phyloP scores from a whole-genome alignment of 2,797 vertebrate genomes.

The Mallotus villosus region DNA sequence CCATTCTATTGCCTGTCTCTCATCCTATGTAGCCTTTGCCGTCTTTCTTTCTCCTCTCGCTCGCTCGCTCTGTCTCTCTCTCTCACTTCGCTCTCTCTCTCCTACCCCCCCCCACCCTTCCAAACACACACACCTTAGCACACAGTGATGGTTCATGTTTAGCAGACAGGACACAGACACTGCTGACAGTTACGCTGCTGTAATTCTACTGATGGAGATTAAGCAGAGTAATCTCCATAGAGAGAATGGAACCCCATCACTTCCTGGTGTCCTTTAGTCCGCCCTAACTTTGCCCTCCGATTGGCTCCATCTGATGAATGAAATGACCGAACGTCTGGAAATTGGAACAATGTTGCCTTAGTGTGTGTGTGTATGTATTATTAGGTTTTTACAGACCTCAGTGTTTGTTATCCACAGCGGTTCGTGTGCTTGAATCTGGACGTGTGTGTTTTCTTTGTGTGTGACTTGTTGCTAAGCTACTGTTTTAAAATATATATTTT shows the following conservation, averaged over 20 bases:
- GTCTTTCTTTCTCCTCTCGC: not conserved
- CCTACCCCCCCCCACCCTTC: too few species aligned
- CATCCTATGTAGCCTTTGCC: too few species aligned
- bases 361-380: not conserved
- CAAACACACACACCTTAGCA: too few species aligned
- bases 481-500: constrained; percentile 41
- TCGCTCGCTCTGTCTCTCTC: too few species aligned
- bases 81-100: constrained; percentile 1
- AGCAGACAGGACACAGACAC: not conserved
- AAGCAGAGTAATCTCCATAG: not conserved
- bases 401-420: not conserved
- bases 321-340: constrained; percentile 21
- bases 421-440: constrained; percentile 1
- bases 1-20: too few species aligned
- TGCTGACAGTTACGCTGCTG: not conserved
- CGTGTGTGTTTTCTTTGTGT: not conserved
- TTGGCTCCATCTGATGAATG: constrained; percentile 32
- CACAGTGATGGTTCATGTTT: not conserved
- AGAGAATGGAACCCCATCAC: not conserved
- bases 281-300: constrained; percentile 15
- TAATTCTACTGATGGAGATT: constrained; percentile 5
- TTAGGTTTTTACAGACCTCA: not conserved
- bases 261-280: constrained; percentile 31
- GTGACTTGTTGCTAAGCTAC: constrained; percentile 59
- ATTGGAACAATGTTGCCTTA: constrained; percentile 9